Evolutionary conservation across 2,888 invertebrate species (phyloP).

Genomic region (Hydriomena furcata): DNA sequence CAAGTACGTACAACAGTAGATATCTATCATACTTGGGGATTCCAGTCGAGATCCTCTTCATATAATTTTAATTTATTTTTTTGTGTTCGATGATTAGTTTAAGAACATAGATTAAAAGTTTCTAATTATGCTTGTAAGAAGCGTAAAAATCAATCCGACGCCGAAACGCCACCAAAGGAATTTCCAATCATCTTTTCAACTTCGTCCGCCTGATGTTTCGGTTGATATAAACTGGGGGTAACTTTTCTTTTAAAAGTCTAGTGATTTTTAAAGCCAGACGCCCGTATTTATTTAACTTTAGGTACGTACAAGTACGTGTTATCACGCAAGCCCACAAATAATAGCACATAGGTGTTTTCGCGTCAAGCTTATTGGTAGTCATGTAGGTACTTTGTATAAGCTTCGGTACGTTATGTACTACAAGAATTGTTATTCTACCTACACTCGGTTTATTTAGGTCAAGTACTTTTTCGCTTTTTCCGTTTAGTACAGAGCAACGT

Average conservation of each 20-base stretch:
- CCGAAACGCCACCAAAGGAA: not conserved
- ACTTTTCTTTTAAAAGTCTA: not conserved
- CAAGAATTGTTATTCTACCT: conserved; percentile 33
- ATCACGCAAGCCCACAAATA: conserved; percentile 42
- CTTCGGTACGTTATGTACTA: not conserved
- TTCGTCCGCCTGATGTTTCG: not conserved
- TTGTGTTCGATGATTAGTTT: no score
- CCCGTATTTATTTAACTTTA: not conserved
- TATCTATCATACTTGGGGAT: no score
- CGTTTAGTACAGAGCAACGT: conserved; percentile 33
- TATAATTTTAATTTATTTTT: no score
- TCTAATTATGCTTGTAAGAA: no score
- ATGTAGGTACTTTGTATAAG: not conserved
- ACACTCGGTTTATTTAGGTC: conserved; percentile 46
- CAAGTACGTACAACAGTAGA: no score
- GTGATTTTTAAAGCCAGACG: not conserved
- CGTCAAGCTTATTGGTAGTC: conserved; percentile 9
- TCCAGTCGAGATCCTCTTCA: no score
- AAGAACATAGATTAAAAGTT: no score
- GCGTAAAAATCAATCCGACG: no score
- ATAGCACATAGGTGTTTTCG: conserved; percentile 37
- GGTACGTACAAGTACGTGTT: conserved; percentile 1
- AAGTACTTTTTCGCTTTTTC: conserved; percentile 43
- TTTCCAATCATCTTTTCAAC: conserved; percentile 7
- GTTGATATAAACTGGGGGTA: not conserved